Conservation (phyloP, 2,888 invertebrate species). For the Heliconius sara region DNA sequence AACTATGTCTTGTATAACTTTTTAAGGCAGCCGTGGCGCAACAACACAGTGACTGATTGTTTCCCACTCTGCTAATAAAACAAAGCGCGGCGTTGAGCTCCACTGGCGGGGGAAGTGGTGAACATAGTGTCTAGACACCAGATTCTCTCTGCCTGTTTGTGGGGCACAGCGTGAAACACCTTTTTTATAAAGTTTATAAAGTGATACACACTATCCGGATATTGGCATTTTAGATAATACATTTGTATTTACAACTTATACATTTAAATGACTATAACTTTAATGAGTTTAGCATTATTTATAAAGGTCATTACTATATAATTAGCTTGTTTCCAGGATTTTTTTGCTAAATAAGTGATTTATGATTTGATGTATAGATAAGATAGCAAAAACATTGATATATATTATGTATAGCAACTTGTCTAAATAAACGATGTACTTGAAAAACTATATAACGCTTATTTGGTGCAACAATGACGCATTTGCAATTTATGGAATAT, state of each 20-base stretch:
- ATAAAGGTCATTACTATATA: constrained; percentile 4
- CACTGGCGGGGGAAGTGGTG: too few relatives aligned
- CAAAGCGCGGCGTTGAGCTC: too few relatives aligned
- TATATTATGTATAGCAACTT: neutral
- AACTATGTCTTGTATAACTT: too few relatives aligned
- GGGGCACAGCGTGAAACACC: too few relatives aligned
- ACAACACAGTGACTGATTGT: too few relatives aligned
- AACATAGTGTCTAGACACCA: too few relatives aligned
- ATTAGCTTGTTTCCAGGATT: neutral
- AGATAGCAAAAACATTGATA: neutral
- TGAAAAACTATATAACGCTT: neutral
- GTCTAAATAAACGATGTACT: neutral
- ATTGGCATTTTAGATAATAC: neutral
- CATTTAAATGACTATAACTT: neutral
- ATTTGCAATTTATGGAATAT: too few relatives aligned
- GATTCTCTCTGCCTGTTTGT: too few relatives aligned
- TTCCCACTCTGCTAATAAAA: too few relatives aligned
- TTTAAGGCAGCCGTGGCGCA: too few relatives aligned
- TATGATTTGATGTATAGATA: neutral
- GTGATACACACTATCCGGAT: neutral
- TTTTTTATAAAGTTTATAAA: too few relatives aligned
- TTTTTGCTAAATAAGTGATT: neutral
- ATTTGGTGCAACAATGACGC: too few relatives aligned
- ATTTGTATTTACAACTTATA: neutral
- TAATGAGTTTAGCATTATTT: neutral